phyloP scores from a whole-genome alignment of 1,140 invertebrate genomes.

The Pinna nobilis region DNA sequence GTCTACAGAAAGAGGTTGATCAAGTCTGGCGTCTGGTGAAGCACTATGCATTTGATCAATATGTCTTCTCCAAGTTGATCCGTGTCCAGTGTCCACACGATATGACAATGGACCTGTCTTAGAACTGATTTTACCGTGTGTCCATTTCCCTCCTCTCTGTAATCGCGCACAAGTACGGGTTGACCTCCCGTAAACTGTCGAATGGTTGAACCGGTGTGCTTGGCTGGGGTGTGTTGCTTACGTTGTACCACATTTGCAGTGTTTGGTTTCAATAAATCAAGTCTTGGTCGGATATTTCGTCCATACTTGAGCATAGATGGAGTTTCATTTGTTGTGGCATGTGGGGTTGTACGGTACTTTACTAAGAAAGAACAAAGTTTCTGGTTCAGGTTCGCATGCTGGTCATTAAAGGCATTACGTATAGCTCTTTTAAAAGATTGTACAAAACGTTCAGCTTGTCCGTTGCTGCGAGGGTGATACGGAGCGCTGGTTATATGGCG shows the following conservation, averaged over 20 bases:
- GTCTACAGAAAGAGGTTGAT: neutral
- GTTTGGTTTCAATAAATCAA: conserved; percentile 28
- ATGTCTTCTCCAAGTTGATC: conserved; percentile 21
- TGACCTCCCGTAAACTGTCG: neutral
- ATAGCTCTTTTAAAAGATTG: conserved; percentile 31
- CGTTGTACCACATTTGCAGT: neutral
- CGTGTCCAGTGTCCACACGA: neutral
- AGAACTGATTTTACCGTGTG: neutral
- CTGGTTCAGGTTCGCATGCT: neutral
- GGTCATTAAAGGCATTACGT: neutral
- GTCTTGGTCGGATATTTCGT: conserved; percentile 5
- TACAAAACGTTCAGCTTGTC: conserved; percentile 64
- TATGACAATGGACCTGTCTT: conserved; percentile 16
- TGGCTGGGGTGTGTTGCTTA: neutral
- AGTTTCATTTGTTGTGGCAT: conserved; percentile 28
- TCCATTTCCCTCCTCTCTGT: neutral
- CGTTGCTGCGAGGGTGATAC: conserved; percentile 66
- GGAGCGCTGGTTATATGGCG: conserved; percentile 45
- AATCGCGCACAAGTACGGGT: neutral
- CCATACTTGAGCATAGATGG: conserved; percentile 32
- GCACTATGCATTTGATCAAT: conserved; percentile 10
- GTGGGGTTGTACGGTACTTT: conserved; percentile 21
- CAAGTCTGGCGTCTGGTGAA: neutral
- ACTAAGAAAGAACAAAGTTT: conserved; percentile 27
- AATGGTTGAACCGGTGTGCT: neutral